These are phyloP conservation scores for Anabacerthia variegaticeps DNA, from an alignment of 2,797 vertebrate genomes.

Conservation along the genomic window DNA sequence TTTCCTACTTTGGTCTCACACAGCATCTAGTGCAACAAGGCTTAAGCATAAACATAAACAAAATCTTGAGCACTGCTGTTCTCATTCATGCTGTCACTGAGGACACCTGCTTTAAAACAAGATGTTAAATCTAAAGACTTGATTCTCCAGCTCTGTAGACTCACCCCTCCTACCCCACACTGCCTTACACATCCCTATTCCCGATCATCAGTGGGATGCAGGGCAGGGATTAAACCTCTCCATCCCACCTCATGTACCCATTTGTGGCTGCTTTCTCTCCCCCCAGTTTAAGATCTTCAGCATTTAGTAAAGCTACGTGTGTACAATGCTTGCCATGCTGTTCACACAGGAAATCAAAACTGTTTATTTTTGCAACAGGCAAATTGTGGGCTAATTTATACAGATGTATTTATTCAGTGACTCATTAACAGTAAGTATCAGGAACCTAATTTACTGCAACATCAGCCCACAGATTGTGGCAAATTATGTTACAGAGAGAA, in stretches of 20 bases:
- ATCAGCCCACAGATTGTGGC: constrained; percentile 67
- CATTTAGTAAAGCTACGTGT: background rate
- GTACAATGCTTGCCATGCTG: background rate
- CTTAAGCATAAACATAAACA: background rate
- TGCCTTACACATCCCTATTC: rapidly evolving
- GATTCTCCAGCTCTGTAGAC: background rate
- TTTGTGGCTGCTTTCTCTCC: background rate
- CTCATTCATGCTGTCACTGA: background rate
- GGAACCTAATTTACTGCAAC: constrained; percentile 70
- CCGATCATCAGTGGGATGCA: rapidly evolving
- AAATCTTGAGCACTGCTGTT: background rate
- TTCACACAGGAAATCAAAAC: constrained; percentile 65
- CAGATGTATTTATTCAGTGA: constrained; percentile 68
- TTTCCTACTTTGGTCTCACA: constrained; percentile 36
- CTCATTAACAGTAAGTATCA: constrained; percentile 69
- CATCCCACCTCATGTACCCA: background rate
- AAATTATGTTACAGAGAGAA: constrained; percentile 59
- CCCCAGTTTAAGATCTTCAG: background rate
- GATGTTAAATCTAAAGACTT: background rate
- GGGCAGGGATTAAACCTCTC: background rate
- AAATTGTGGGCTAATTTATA: constrained; percentile 72
- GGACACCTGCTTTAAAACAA: background rate
- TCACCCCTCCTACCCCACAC: background rate
- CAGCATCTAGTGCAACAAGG: background rate
- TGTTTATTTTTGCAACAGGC: constrained; percentile 56